Base-by-base conservation (phyloP, 2,888 invertebrate species). In the Stegana nigrithorax region DNA sequence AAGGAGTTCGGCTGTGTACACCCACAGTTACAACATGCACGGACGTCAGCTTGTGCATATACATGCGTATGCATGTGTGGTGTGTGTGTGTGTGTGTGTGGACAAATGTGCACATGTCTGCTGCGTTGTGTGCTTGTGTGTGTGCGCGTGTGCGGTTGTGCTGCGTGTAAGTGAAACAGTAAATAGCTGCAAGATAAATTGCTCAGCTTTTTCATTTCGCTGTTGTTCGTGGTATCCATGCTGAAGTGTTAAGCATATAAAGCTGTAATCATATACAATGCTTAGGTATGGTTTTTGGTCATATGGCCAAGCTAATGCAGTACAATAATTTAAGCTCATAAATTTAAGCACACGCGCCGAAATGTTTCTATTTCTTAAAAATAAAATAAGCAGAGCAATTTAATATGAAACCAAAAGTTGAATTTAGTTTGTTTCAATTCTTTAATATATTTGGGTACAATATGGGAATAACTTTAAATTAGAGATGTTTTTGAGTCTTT, bases 111-210 rank as follows among this genome's bases (percentile, higher is more conserved):
- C n/a, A n/a, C n/a, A 29, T 29, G 6, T 58, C 26, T 36, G 56
- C 45, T 12, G 12, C 19, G 25, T 57, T 29, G 53, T 27, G 25
- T 55, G 27, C 29, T 36, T 29, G 6, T 51, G 60, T 51, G 17
- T 59, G 55, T 53, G 50, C 36, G 29, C 50, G 60, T 55, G 63
- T 65, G 66, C n/a, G n/a, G n/a, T n/a, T n/a, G n/a, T n/a, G n/a
- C n/a, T n/a, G n/a, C n/a, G n/a, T n/a, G n/a, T n/a, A n/a, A 72
- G 71, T 69, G 66, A 72, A 80, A 75, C 78, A 79, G 78, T 77
- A 76, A 76, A 79, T 80, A 76, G 80, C 76, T 76, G 76, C 76
- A 68, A 78, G 76, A 79, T 78, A 76, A 76, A 76, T 76, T 79
- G 76, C 76, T 80, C 80, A 78, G 72, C 78, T 79, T 36, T 55